These are phyloP conservation scores for Temnothorax longispinosus DNA, from an alignment of 1,140 invertebrate genomes.

Conservation along the genomic window DNA sequence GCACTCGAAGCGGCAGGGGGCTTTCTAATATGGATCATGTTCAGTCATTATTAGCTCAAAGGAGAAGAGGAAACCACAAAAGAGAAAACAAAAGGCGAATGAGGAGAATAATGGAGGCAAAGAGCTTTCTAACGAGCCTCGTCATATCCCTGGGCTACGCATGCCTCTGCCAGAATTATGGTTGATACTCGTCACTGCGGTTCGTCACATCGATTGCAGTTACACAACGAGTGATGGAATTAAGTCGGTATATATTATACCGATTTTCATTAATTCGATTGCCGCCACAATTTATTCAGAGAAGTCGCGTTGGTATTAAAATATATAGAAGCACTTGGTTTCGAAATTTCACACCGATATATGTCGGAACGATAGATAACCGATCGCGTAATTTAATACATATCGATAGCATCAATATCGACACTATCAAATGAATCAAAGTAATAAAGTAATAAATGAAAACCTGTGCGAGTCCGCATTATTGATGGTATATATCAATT, in stretches of 20 bases:
- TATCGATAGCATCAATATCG: not conserved
- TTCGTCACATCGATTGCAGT: not conserved
- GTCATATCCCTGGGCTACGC: not conserved
- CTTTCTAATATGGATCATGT: conserved; percentile 46
- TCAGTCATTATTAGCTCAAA: conserved; percentile 47
- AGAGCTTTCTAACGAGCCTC: conserved; percentile 22
- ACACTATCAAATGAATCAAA: conserved; percentile 15
- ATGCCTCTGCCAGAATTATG: not conserved
- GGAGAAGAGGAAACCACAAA: not conserved
- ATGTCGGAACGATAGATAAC: conserved; percentile 1
- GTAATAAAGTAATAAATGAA: conserved; percentile 8
- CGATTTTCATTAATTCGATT: conserved; percentile 2
- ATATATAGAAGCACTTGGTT: not conserved
- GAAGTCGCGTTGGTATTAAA: not conserved
- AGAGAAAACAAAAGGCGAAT: conserved; percentile 38
- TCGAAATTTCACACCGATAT: conserved; percentile 17
- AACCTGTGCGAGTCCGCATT: not conserved
- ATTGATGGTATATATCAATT: not conserved
- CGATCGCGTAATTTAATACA: not conserved
- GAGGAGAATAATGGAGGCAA: conserved; percentile 36
- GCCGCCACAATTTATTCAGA: not conserved
- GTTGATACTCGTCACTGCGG: conserved; percentile 6
- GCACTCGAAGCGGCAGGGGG: not conserved
- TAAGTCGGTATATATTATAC: too few species aligned
- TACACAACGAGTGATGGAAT: not conserved